Base-by-base conservation (phyloP, 2,113 vertebrate genomes). In the Halichoeres trimaculatus region DNA sequence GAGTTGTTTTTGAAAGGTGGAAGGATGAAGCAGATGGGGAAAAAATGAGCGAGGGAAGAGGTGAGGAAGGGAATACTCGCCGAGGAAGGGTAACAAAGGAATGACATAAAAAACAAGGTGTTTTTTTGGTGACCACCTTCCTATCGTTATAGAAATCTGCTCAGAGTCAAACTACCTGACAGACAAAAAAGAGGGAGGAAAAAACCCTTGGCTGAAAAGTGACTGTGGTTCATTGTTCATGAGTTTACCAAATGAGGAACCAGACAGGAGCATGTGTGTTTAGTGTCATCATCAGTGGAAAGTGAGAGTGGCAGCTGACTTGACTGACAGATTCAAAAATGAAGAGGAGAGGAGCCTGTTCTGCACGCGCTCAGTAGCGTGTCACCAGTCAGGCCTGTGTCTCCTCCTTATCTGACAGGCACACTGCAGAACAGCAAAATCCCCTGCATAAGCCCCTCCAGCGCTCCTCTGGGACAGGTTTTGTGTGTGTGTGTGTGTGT, bases 381-480 rank as follows among this genome's bases (percentile, higher is more conserved):
- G 83, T 85, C 90, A 81, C 75, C 80, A 85, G 85, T 67, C 89
- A 79, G 73, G 71, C 72, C 85, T 50, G 81, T 35, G 45, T 79
- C 74, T 87, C 78, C 83, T 79, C 70, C 85, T 91, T 92, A 92
- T 91, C 91, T 89, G 89, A 89, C 90, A 90, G 85, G 79, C 88
- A 91, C 91, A 91, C 91, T 80, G 91, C 85, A 90, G 88, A 90
- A 87, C 88, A 85, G 84, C 86, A 77, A 86, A 90, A 87, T 89
- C 89, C 87, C 80, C 77, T 61, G 76, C 63, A 74, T 88, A 90
- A 89, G 85, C 85, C 90, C 88, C 85, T 78, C 64, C 13, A 91
- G 91, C 85, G 55, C 67, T 80, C 87, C 84, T 70, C 64, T 74
- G 84, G 83, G 90, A 87, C 66, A 23, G 10, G 1, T 30, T n/a